Percentiles rank a stretch among this genome's conserved stretches.
Conservation (phyloP, 2,113 vertebrate species). For the Telmatochromis sp. region DNA sequence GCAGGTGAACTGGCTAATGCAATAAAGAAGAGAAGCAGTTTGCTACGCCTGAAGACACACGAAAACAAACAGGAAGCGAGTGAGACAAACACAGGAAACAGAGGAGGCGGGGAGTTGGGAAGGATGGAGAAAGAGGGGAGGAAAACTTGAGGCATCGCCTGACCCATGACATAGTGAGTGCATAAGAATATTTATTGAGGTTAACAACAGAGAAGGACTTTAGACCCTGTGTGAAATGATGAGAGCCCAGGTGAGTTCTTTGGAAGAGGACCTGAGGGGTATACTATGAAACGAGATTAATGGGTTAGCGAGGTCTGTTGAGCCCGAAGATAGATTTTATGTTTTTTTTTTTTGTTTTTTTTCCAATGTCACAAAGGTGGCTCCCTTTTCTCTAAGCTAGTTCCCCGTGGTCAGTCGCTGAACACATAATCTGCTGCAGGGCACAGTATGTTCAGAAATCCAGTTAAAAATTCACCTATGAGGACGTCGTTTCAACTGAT, state of each 20-base stretch:
- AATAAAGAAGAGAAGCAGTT: neutral
- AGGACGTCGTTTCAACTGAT: neutral
- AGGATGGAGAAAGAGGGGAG: neutral
- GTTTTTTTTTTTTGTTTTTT: fast-evolving
- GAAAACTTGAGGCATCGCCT: neutral
- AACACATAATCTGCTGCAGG: neutral
- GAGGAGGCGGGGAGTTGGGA: neutral
- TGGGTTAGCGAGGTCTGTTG: neutral
- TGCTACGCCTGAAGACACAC: neutral
- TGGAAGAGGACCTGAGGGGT: neutral
- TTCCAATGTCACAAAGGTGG: neutral
- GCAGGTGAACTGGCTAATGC: neutral
- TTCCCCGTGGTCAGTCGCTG: neutral
- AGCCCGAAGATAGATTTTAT: neutral
- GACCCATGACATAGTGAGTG: neutral
- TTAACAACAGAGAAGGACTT: neutral
- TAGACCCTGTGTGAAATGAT: neutral
- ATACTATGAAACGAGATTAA: neutral
- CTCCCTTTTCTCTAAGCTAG: neutral
- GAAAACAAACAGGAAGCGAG: neutral
- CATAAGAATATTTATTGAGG: neutral
- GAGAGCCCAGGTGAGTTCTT: neutral
- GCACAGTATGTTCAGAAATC: neutral
- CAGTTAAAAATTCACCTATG: neutral
- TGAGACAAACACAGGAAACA: neutral